Conservation (phyloP, 2,113 vertebrate genomes). For the Propithecus coquereli region DNA sequence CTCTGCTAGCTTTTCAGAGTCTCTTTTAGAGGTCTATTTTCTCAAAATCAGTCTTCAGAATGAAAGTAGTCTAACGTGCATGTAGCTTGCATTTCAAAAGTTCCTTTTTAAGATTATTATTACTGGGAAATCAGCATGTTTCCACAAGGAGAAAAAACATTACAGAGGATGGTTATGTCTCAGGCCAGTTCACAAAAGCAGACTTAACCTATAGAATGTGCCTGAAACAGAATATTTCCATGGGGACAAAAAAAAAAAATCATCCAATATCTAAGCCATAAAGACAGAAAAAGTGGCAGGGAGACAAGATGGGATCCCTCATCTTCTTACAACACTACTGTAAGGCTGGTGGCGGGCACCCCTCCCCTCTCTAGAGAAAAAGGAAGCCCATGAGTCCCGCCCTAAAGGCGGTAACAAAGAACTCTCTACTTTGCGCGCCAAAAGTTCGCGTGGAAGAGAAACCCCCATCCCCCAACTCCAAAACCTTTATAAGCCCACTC, state of each 20-base stretch:
- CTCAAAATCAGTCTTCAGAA: slow-evolving; percentile 23
- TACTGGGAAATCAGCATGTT: not conserved
- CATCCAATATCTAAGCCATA: not conserved
- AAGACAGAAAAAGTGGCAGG: not conserved
- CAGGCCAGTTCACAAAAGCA: not conserved
- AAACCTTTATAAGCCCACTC: too few relatives aligned
- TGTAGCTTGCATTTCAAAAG: not conserved
- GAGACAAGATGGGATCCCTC: not conserved
- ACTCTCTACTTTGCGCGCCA: too few relatives aligned
- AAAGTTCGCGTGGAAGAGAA: too few relatives aligned
- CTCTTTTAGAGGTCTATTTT: slow-evolving; percentile 7
- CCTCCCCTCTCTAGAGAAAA: too few relatives aligned
- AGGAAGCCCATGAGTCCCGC: too few relatives aligned
- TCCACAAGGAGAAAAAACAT: not conserved
- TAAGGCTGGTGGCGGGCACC: too few relatives aligned
- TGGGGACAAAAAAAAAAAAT: not conserved
- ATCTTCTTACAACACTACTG: not conserved
- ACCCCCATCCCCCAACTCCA: too few relatives aligned
- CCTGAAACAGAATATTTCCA: not conserved
- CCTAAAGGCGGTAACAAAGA: too few relatives aligned
- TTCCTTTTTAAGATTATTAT: not conserved
- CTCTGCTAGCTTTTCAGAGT: slow-evolving; percentile 15
- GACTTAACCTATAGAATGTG: not conserved
- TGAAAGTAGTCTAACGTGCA: not conserved
- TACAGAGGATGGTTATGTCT: not conserved